Conservation (phyloP, 2,113 vertebrate species). For the Oostethus manadensis region DNA sequence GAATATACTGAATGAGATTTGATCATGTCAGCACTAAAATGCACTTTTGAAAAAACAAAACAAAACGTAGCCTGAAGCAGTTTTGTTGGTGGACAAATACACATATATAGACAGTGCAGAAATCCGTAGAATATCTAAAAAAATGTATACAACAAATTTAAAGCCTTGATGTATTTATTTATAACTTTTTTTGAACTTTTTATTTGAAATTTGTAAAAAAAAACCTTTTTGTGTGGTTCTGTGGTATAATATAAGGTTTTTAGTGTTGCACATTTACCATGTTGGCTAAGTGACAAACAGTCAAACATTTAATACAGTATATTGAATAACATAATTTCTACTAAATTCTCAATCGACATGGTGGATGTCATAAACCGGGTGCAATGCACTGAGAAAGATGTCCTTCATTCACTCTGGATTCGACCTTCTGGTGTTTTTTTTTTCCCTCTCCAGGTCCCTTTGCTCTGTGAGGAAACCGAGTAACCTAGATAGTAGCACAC, state of each 20-base stretch:
- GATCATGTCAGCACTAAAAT: no score
- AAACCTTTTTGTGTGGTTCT: background rate
- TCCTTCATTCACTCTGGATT: slow-evolving; percentile 67
- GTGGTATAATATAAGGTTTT: background rate
- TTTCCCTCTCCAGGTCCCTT: slow-evolving; percentile 60
- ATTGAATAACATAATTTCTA: no score
- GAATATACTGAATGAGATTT: no score
- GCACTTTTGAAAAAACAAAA: no score
- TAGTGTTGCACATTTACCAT: background rate
- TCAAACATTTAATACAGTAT: background rate
- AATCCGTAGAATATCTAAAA: no score
- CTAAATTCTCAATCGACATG: background rate
- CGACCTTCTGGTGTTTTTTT: slow-evolving; percentile 67
- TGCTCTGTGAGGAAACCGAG: slow-evolving; percentile 71
- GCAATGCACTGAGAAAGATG: slow-evolving; percentile 65
- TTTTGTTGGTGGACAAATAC: no score
- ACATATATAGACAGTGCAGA: background rate
- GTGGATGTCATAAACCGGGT: slow-evolving; percentile 39
- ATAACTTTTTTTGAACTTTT: background rate
- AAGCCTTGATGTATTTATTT: background rate
- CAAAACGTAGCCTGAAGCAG: no score
- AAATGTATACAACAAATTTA: no score
- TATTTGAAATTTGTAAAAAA: no score
- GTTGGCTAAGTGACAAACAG: background rate
- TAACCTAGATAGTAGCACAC: slow-evolving; percentile 73